Percentiles rank a stretch among this genome's conserved stretches.
phyloP scores from a whole-genome alignment of 2,797 vertebrate genomes.

The Bovichtus variegatus region DNA sequence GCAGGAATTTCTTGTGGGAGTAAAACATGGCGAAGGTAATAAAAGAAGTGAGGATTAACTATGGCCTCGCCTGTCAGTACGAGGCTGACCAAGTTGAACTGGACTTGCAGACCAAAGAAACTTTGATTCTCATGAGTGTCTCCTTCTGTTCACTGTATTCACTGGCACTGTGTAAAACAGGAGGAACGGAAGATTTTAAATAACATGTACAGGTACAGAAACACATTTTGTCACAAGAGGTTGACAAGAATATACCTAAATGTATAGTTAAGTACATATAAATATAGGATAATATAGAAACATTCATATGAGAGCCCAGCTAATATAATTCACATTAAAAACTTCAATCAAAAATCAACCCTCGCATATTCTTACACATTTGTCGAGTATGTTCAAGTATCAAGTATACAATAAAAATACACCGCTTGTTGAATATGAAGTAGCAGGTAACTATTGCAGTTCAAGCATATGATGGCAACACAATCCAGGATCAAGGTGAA shows the following conservation, averaged over 20 bases:
- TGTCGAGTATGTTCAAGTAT: too few species aligned
- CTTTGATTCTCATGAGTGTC: constrained; percentile 17
- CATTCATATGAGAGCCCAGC: neutral
- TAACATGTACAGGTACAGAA: neutral
- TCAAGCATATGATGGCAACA: too few species aligned
- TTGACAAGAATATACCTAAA: neutral
- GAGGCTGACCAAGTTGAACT: constrained; percentile 29
- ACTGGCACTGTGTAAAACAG: neutral
- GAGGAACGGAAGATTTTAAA: neutral
- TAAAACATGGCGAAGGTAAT: constrained; percentile 45
- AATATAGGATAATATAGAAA: neutral
- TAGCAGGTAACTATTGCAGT: too few species aligned
- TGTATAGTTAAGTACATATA: too few species aligned
- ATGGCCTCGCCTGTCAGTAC: constrained; percentile 53
- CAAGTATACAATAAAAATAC: neutral
- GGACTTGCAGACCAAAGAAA: constrained; percentile 39
- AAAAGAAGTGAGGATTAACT: constrained; percentile 48
- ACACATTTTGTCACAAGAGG: neutral
- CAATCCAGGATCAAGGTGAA: neutral
- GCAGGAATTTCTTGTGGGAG: constrained; percentile 56
- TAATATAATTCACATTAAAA: neutral
- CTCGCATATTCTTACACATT: neutral
- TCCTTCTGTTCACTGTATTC: constrained; percentile 5
- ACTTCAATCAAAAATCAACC: too few species aligned
- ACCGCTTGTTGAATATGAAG: neutral